These are phyloP conservation scores for Melipona beecheii DNA, from an alignment of 2,888 invertebrate species.

Conservation along the genomic window DNA sequence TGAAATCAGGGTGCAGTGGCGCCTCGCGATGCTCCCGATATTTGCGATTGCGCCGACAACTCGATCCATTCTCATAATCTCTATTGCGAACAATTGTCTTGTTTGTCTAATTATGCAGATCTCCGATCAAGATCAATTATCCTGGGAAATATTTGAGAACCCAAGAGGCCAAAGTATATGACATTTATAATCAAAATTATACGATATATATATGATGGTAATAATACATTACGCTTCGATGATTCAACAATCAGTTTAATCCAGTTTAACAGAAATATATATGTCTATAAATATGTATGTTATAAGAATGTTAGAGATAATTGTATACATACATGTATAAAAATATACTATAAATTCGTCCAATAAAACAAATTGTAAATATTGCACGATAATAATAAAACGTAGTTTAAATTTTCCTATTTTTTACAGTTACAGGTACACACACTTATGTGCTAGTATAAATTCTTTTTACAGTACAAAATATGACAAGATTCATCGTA, in stretches of 20 bases:
- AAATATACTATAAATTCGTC: not conserved
- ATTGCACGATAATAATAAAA: not conserved
- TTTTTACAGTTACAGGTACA: not conserved
- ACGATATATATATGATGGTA: not conserved
- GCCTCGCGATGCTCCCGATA: conserved; percentile 56
- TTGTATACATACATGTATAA: not conserved
- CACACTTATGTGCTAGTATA: not conserved
- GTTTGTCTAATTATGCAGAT: too few relatives aligned
- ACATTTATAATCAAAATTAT: not conserved
- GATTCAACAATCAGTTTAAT: not conserved
- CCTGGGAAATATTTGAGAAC: not conserved
- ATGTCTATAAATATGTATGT: too few relatives aligned
- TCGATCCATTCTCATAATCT: conserved; percentile 12
- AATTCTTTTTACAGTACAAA: not conserved
- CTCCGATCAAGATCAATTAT: too few relatives aligned
- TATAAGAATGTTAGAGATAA: not conserved
- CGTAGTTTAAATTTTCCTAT: not conserved
- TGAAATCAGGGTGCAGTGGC: conserved; percentile 58
- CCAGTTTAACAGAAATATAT: not conserved
- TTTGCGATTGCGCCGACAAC: conserved; percentile 64
- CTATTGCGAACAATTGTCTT: conserved; percentile 7
- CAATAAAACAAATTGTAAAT: not conserved
- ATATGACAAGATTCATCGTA: conserved; percentile 17
- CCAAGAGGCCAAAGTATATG: not conserved
- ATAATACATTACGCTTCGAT: not conserved